A percentile compares a stretch with the other conserved stretches of the same genome.
Evolutionary conservation across 2,113 vertebrate species (phyloP).

Genomic region (Calcarius ornatus): DNA sequence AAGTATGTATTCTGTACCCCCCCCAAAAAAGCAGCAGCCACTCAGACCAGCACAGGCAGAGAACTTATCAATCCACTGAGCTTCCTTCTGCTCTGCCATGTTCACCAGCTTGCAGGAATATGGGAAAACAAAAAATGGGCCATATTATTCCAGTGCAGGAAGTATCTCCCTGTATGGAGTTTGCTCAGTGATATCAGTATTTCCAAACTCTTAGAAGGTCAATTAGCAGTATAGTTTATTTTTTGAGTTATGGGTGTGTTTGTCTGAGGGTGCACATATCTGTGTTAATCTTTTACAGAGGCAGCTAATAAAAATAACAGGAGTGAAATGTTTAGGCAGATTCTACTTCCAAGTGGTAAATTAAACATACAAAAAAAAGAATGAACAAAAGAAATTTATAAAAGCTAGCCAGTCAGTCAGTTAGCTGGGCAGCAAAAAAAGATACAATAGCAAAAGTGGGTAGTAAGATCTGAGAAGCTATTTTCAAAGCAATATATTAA

Average conservation of each 20-base stretch:
- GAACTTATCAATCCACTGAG: neutral
- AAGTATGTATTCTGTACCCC: neutral
- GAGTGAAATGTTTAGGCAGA: neutral
- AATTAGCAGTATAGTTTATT: neutral
- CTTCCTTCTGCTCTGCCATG: neutral
- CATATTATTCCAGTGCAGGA: neutral
- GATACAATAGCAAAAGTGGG: neutral
- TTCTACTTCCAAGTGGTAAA: neutral
- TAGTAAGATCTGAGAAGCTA: neutral
- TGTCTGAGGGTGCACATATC: neutral
- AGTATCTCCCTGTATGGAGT: neutral
- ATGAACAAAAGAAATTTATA: neutral
- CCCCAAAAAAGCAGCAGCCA: neutral
- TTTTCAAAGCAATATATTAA: neutral
- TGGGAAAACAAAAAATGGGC: neutral
- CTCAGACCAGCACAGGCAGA: neutral
- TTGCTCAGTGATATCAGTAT: neutral
- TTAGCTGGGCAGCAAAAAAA: neutral
- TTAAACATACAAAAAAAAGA: neutral
- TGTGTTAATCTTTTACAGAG: neutral
- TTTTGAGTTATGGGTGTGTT: neutral
- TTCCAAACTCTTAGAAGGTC: neutral
- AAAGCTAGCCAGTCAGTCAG: neutral
- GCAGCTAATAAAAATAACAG: neutral
- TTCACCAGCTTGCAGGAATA: neutral